A percentile compares a stretch with the other conserved stretches of the same genome.
Evolutionary conservation across 2,113 vertebrate genomes (phyloP).

Genomic region (Ailuropoda melanoleuca): DNA sequence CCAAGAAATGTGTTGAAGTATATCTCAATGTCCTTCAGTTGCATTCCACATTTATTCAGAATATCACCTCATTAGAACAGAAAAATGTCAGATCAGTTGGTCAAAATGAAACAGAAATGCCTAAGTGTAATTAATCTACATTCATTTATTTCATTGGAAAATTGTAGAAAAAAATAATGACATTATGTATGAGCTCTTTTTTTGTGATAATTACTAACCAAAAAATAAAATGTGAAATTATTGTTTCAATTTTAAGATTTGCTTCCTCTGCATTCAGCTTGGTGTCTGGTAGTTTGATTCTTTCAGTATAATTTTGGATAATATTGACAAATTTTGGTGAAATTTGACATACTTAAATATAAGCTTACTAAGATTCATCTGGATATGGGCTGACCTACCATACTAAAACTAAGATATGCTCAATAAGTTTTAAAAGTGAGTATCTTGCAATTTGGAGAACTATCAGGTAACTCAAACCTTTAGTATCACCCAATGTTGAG

Average conservation of each 20-base stretch:
- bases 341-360: background rate
- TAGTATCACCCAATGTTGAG: background rate
- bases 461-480: background rate
- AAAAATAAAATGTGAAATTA: background rate
- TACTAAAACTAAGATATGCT: background rate
- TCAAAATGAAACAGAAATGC: background rate
- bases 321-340: background rate
- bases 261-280: background rate
- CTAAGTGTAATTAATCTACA: background rate
- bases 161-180: background rate
- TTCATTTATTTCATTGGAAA: background rate
- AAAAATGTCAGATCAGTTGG: background rate
- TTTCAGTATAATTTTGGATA: background rate
- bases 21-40: background rate
- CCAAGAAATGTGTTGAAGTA: background rate
- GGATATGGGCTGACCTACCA: background rate
- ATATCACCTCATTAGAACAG: background rate
- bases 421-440: background rate
- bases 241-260: background rate
- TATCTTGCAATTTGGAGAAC: background rate
- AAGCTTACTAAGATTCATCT: background rate
- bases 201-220: background rate
- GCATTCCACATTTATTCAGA: background rate
- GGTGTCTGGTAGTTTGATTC: background rate
- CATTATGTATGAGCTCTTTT: background rate